Evolutionary conservation across 2,888 invertebrate species (phyloP), one percentile per base, ranked within the genome.

Genomic region (Conomelus anceps): DNA sequence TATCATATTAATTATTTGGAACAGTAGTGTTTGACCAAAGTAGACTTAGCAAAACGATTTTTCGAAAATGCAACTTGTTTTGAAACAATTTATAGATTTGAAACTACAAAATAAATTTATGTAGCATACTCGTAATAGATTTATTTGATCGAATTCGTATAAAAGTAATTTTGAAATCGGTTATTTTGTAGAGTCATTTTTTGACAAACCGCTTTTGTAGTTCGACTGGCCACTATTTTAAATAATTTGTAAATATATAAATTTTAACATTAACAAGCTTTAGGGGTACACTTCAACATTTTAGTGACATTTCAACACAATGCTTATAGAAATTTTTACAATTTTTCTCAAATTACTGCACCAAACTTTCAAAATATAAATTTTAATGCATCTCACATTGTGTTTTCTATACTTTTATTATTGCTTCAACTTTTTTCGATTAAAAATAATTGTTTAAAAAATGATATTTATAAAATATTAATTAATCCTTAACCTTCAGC

Each of bases 1-100:
- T 90, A 90, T n/a, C n/a, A n/a, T 13, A 63, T n/a, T 63, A 63
- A 63, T 63, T 63, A 1, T n/a, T 63, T n/a, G 63, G 63, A 63
- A 63, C 63, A 89, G 86, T 41, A 85, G 88, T 88, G 84, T 84
- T 84, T 85, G 26, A 85, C 26, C 26, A 85, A 26, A 24, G 84
- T 88, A 63, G 63, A 88, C 20, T 20, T 84, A 63, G 63, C n/a
- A n/a, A 6, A 63, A 34, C n/a, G 29, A 88, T 34, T 22, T n/a
- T 86, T 86, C n/a, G n/a, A 63, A 63, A n/a, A 20, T n/a, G 63
- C 63, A 63, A n/a, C 63, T 63, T 63, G 63, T n/a, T 63, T 63
- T n/a, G n/a, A 63, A 63, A 63, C n/a, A 63, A 63, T n/a, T 63
- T n/a, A 63, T 63, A 63, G n/a, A 63, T n/a, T 63, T 63, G 63